These are phyloP conservation scores for Megaustenia siamemsis DNA, from an alignment of 2,888 invertebrate species.

Conservation along the genomic window DNA sequence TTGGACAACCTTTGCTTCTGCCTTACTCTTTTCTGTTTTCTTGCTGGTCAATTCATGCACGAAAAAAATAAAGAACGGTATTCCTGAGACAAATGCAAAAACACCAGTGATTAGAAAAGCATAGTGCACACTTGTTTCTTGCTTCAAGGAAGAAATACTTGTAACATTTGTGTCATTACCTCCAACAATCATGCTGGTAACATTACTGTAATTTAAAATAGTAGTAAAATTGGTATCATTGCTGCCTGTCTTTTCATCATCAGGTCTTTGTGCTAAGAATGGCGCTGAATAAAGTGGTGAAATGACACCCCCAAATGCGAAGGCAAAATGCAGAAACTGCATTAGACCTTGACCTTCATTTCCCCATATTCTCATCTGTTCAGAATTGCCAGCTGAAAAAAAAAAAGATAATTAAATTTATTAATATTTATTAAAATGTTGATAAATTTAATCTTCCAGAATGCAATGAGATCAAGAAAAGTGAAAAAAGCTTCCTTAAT, in stretches of 20 bases:
- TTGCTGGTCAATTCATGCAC: conserved; percentile 50
- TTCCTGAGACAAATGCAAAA: conserved; percentile 51
- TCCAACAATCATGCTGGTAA: background rate
- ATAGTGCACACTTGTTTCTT: conserved; percentile 49
- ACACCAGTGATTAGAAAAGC: conserved; percentile 62
- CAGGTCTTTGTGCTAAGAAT: conserved; percentile 72
- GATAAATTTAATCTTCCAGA: too few species aligned
- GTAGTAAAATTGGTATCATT: conserved; percentile 72
- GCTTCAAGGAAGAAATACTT: background rate
- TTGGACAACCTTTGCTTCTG: conserved; percentile 36
- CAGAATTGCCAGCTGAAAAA: conserved; percentile 75
- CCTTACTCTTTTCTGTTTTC: conserved; percentile 9
- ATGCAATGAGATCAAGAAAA: too few species aligned
- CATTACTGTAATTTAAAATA: background rate
- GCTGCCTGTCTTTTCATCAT: conserved; percentile 73
- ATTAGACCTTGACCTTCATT: conserved; percentile 79
- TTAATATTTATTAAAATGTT: too few species aligned
- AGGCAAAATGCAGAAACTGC: conserved; percentile 81
- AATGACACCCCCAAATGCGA: conserved; percentile 80
- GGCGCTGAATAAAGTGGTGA: conserved; percentile 81
- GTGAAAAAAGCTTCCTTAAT: too few species aligned
- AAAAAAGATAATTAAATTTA: too few species aligned
- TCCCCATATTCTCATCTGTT: conserved; percentile 77
- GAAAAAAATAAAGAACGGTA: conserved; percentile 57
- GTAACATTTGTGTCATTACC: background rate